Evolutionary conservation across 1,140 invertebrate genomes (phyloP).

Genomic region (Aphelinus certus): DNA sequence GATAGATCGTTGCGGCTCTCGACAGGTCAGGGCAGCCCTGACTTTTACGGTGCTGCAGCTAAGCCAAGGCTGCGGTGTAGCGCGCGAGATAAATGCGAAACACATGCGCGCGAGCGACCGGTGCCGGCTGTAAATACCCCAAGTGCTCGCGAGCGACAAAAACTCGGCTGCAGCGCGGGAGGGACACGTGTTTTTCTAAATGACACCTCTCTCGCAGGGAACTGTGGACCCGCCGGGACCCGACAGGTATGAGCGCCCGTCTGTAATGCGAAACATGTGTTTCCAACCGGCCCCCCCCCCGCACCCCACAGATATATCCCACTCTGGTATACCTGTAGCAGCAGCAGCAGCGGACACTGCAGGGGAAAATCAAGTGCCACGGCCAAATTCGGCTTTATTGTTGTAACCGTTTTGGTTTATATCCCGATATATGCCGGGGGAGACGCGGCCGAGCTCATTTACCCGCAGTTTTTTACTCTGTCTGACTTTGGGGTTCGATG

Average conservation of each 20-base stretch:
- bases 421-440: too few species aligned
- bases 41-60: constrained; percentile 16
- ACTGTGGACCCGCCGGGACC: background rate
- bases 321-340: too few species aligned
- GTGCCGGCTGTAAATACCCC: background rate
- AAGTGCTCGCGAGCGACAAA: background rate
- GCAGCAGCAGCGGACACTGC: too few species aligned
- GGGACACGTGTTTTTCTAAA: constrained; percentile 16
- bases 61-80: constrained; percentile 5
- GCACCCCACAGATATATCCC: background rate
- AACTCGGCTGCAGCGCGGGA: background rate
- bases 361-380: too few species aligned
- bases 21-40: constrained; percentile 12
- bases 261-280: constrained; percentile 42
- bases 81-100: constrained; percentile 33
- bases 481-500: too few species aligned
- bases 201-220: background rate
- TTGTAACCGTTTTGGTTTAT: too few species aligned
- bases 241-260: constrained; percentile 33
- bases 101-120: constrained; percentile 19
- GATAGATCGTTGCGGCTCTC: background rate
- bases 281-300: background rate
- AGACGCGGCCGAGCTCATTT: too few species aligned
- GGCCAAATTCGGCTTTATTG: too few species aligned
- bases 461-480: too few species aligned